These are phyloP conservation scores for Barnardius zonarius DNA, from an alignment of 2,113 vertebrate species.

Conservation along the genomic window DNA sequence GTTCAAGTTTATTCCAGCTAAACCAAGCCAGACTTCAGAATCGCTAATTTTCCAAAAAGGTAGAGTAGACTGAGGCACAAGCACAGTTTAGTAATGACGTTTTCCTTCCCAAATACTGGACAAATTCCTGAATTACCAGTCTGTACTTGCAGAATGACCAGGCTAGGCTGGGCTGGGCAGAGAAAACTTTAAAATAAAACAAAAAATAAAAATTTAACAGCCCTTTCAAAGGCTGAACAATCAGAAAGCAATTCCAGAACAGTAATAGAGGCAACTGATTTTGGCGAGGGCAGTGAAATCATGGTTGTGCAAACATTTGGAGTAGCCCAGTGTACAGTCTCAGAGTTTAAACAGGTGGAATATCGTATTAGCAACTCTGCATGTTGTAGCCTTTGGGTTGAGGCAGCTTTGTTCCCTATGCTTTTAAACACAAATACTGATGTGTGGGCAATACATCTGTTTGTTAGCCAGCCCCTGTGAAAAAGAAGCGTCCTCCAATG, in stretches of 20 bases:
- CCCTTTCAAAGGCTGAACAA: neutral
- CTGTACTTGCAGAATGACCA: neutral
- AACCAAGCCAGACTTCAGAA: neutral
- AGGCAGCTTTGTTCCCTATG: neutral
- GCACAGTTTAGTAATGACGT: neutral
- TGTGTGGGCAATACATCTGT: neutral
- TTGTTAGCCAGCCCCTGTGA: conserved; percentile 74
- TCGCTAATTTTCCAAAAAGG: neutral
- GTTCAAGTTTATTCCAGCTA: neutral
- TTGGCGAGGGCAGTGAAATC: neutral
- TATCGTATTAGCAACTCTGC: neutral
- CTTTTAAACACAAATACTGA: neutral
- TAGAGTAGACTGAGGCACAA: neutral
- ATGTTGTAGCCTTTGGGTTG: neutral
- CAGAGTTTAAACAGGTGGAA: neutral
- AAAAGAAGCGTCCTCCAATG: conserved; percentile 92
- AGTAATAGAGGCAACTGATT: neutral
- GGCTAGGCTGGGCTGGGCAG: neutral
- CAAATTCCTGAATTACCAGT: neutral
- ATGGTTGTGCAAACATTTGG: neutral
- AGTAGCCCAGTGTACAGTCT: neutral
- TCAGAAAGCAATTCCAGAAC: neutral
- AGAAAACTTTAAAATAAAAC: neutral
- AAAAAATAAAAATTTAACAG: neutral
- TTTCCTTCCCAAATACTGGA: neutral